Evolutionary conservation across 2,113 vertebrate species (phyloP).

Genomic region (Muntiacus reevesi): DNA sequence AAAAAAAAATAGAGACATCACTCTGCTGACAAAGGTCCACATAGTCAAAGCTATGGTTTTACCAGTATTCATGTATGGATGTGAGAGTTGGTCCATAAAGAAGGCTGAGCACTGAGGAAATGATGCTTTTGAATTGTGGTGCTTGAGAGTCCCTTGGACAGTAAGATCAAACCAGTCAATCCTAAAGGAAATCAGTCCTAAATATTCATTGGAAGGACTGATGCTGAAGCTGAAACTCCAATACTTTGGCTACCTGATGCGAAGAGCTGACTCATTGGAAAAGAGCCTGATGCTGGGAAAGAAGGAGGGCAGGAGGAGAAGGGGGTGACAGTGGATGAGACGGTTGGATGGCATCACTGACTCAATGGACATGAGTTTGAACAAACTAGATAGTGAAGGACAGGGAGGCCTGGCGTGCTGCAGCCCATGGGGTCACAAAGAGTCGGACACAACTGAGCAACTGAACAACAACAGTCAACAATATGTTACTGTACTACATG

Average conservation of each 20-base stretch:
- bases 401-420: background rate
- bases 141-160: background rate
- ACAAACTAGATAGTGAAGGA: background rate
- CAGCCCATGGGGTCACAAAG: background rate
- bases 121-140: background rate
- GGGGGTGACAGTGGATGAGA: background rate
- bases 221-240: background rate
- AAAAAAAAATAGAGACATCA: background rate
- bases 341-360: background rate
- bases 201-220: background rate
- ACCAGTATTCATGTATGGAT: background rate
- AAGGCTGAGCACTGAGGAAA: background rate
- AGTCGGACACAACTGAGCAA: rapidly evolving
- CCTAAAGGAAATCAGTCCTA: background rate
- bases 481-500: background rate
- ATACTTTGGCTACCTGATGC: background rate
- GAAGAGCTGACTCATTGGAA: background rate
- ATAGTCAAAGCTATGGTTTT: background rate
- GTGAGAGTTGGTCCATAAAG: background rate
- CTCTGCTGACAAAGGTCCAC: background rate
- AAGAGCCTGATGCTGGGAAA: background rate
- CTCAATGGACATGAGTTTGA: background rate
- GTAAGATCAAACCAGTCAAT: background rate
- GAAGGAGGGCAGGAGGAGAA: background rate
- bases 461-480: background rate